Percentiles rank a stretch among this genome's conserved stretches.
These are phyloP conservation scores for Ferrisia virgata DNA, from an alignment of 2,888 invertebrate species.

Conservation along the genomic window DNA sequence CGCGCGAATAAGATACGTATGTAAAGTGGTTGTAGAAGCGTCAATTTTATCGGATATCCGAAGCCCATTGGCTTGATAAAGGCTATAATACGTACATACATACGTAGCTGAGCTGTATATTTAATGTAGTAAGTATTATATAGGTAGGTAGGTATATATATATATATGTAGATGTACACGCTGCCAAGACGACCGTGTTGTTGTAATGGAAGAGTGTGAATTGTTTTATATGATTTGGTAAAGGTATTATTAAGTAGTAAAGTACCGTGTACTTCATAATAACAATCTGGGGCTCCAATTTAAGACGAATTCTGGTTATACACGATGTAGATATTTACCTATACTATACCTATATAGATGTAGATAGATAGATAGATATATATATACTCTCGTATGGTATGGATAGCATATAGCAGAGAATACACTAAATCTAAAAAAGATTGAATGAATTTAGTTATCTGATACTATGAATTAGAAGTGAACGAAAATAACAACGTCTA, in stretches of 20 bases:
- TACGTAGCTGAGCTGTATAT: too few relatives aligned
- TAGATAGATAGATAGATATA: background rate
- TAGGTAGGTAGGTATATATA: too few relatives aligned
- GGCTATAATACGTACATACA: too few relatives aligned
- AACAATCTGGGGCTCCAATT: constrained; percentile 14
- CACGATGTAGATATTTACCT: background rate
- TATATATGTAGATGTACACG: too few relatives aligned
- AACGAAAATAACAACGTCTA: constrained; percentile 42
- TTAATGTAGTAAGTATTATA: too few relatives aligned
- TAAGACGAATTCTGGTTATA: constrained; percentile 18
- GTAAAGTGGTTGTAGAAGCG: background rate
- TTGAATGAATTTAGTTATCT: constrained; percentile 40
- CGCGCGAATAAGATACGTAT: background rate
- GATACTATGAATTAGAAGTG: constrained; percentile 37
- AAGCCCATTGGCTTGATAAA: background rate
- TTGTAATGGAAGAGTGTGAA: constrained; percentile 36
- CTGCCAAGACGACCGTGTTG: background rate
- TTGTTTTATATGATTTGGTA: constrained; percentile 33
- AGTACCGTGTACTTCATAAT: constrained; percentile 40
- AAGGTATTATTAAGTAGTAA: constrained; percentile 43
- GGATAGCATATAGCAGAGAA: background rate
- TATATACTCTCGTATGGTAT: background rate
- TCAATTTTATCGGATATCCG: constrained; percentile 1
- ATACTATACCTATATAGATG: too few relatives aligned
- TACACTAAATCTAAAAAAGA: constrained; percentile 5